Conservation (phyloP, 1,140 invertebrate genomes). For the Zaprionus capensis region DNA sequence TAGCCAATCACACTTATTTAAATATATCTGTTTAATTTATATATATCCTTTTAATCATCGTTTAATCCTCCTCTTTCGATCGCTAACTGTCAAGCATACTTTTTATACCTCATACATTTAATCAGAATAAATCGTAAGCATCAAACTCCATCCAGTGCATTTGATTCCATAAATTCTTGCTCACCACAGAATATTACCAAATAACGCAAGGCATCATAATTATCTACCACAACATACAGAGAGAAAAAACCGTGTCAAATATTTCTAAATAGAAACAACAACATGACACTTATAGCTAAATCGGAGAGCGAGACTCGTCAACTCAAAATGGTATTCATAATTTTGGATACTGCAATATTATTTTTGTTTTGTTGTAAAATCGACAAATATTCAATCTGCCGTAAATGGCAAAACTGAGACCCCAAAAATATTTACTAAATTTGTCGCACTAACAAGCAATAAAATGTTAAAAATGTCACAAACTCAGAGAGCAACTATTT, state of each 20-base stretch:
- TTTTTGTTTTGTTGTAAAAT: neutral
- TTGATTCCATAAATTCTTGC: no score
- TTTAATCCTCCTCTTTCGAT: no score
- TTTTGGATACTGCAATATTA: conserved; percentile 23
- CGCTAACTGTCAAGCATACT: no score
- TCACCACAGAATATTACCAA: conserved; percentile 14
- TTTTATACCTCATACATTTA: no score
- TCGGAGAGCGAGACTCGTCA: conserved; percentile 17
- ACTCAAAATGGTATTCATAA: conserved; percentile 71
- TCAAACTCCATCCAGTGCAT: no score
- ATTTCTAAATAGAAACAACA: conserved; percentile 72
- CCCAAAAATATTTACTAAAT: conserved; percentile 80
- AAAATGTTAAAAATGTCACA: conserved; percentile 81
- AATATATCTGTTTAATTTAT: no score
- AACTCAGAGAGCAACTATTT: conserved; percentile 69
- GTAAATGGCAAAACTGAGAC: conserved; percentile 52
- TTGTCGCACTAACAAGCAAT: conserved; percentile 83
- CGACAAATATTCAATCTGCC: conserved; percentile 34
- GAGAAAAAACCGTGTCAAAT: conserved; percentile 71
- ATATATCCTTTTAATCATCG: no score
- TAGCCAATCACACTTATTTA: no score
- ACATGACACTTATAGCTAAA: conserved; percentile 74
- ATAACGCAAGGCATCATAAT: conserved; percentile 43
- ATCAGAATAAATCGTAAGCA: no score
- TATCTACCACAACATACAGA: conserved; percentile 21